phyloP scores from a whole-genome alignment of 2,113 vertebrate species.

The Anguilla rostrata region DNA sequence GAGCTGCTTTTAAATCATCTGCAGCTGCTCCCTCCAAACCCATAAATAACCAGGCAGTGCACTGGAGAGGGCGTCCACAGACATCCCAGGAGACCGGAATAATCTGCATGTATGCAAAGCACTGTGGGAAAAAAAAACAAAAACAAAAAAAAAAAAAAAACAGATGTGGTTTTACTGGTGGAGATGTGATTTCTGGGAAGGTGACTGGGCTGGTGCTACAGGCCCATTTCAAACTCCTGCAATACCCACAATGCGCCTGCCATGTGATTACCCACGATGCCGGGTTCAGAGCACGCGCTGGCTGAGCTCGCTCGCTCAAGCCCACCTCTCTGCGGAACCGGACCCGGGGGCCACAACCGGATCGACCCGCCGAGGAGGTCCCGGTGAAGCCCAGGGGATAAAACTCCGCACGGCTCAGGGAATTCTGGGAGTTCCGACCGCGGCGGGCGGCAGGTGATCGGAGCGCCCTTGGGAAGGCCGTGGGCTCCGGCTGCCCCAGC shows the following conservation, averaged over 20 bases:
- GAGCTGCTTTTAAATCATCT: neutral
- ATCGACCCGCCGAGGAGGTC: too few species aligned
- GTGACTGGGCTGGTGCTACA: neutral
- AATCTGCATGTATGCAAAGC: neutral
- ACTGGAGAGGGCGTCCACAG: neutral
- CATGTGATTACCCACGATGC: too few species aligned
- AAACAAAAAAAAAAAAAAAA: neutral
- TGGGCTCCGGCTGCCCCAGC: neutral
- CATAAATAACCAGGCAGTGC: constrained; percentile 12
- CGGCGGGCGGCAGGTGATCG: too few species aligned
- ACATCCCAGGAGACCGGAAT: neutral
- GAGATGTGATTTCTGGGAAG: neutral
- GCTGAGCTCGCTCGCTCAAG: too few species aligned
- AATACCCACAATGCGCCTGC: neutral
- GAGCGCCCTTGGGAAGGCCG: neutral
- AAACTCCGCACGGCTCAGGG: too few species aligned
- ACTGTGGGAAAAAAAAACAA: too few species aligned
- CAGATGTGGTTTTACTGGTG: neutral
- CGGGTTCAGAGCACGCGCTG: too few species aligned
- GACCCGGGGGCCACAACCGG: too few species aligned
- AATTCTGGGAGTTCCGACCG: neutral
- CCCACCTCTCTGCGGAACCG: too few species aligned
- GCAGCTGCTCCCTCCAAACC: neutral
- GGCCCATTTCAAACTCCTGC: neutral
- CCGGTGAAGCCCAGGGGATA: too few species aligned